Conservation (phyloP, 1,140 invertebrate species). For the Cydia fagiglandana region DNA sequence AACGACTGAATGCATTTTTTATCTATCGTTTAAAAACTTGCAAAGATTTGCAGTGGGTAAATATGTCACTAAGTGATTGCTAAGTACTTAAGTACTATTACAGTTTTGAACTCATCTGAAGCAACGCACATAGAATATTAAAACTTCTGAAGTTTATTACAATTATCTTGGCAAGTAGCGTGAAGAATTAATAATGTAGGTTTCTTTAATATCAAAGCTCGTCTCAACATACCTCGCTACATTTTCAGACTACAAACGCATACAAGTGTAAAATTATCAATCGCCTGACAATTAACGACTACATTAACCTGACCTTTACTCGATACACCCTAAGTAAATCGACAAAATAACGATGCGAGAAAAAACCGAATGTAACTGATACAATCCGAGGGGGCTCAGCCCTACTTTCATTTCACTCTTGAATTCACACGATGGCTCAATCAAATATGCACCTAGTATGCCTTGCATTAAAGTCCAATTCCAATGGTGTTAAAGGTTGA, state of each 20-base stretch:
- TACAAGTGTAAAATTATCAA: background rate
- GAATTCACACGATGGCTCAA: background rate
- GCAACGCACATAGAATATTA: too few species aligned
- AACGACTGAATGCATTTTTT: too few species aligned
- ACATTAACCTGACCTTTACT: conserved; percentile 1
- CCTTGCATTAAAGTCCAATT: background rate
- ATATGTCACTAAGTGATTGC: too few species aligned
- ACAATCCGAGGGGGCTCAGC: conserved; percentile 9
- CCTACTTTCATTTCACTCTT: conserved; percentile 11
- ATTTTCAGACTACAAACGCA: background rate
- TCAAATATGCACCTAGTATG: background rate
- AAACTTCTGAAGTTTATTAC: too few species aligned
- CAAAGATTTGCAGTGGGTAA: too few species aligned
- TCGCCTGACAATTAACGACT: conserved; percentile 10
- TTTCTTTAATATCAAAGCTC: too few species aligned
- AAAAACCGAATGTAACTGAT: conserved; percentile 21
- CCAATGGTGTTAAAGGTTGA: background rate
- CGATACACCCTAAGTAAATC: background rate
- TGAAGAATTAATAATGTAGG: too few species aligned
- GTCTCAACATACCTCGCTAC: background rate
- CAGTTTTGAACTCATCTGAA: too few species aligned
- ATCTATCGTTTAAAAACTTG: too few species aligned
- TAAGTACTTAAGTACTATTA: too few species aligned
- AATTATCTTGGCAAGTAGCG: too few species aligned
- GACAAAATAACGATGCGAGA: background rate